Base-by-base conservation (phyloP, 2,888 invertebrate genomes). In the Caenorhabditis afra region DNA sequence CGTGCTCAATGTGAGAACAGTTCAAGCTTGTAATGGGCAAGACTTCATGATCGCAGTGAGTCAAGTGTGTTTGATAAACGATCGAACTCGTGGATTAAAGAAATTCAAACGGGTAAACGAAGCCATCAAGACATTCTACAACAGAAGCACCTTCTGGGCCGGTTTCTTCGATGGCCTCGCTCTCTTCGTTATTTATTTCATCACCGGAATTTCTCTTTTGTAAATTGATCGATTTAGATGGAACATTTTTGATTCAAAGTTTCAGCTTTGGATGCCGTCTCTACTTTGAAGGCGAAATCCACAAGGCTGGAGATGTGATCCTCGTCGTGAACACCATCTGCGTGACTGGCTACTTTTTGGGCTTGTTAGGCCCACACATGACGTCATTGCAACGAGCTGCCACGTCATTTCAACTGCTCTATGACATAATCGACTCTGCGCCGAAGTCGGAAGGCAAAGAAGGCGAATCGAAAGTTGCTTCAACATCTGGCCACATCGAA, bases 21-120 rank as follows among this genome's bases (percentile, higher is more conserved):
- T 85, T 18, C 84, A 84, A 18, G 78, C 83, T 7, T 84, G 81
- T 29, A 85, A 85, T 58, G 85, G 82, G 12, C 84, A 85, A 44
- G 35, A 75, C 3, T 75, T 74, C 45, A 82, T 85, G 81, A 80
- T 83, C 22, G 52, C 77, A 66, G 85, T 83, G 23, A 12, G 52
- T 44, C 14, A 47, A 44, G 3, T 57, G 4, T n/a, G n/a, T 29
- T 29, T 7, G 7, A 29, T 5, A 7, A 29, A 3, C 29, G 7
- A 29, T 29, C 7, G 29, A 29, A 3, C 29, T 5, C 7, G 3
- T 16, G 20, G 2, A 16, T 47, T 66, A 57, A 44, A 78, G 70
- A 74, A 78, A 44, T 49, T 78, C n/a, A 57, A 50, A 62, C 45
- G 49, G 35, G 57, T 78, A 23, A 71, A 73, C 39, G 62, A 68